phyloP scores from a whole-genome alignment of 2,113 vertebrate genomes.

The Sorex fumeus region DNA sequence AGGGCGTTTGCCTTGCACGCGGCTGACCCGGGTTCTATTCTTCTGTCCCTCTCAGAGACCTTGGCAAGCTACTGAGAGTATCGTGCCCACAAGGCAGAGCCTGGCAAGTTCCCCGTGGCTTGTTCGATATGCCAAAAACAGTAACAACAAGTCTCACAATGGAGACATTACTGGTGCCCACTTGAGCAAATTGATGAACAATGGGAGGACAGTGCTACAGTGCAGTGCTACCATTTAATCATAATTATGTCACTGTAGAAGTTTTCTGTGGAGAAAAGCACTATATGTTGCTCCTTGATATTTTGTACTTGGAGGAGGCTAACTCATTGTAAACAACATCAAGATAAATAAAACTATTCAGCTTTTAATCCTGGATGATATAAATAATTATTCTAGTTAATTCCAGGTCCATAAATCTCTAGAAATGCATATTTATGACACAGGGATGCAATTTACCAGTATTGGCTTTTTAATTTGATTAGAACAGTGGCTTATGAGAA shows the following conservation, averaged over 20 bases:
- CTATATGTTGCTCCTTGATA: constrained; percentile 67
- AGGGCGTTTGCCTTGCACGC: too few relatives aligned
- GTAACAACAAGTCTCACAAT: too few relatives aligned
- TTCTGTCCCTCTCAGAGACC: too few relatives aligned
- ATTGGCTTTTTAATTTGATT: constrained; percentile 82
- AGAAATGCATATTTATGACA: constrained; percentile 81
- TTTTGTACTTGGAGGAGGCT: constrained; percentile 79
- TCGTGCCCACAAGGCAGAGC: too few relatives aligned
- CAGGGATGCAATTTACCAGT: constrained; percentile 70
- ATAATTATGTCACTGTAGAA: neutral
- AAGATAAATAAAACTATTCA: constrained; percentile 83
- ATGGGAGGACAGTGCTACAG: too few relatives aligned
- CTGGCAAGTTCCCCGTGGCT: too few relatives aligned
- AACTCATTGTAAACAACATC: constrained; percentile 73
- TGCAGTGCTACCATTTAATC: neutral
- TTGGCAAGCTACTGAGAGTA: too few relatives aligned
- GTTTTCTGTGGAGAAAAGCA: constrained; percentile 61
- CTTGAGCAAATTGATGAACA: too few relatives aligned
- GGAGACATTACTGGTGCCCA: too few relatives aligned
- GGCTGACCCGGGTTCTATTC: too few relatives aligned
- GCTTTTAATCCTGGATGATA: constrained; percentile 79
- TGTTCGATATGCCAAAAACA: too few relatives aligned
- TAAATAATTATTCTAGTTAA: constrained; percentile 85
- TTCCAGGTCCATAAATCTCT: constrained; percentile 76
- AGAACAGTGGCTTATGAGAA: constrained; percentile 76